Evolutionary conservation across 2,888 invertebrate species (phyloP).

Genomic region (Ophion ventricosus): DNA sequence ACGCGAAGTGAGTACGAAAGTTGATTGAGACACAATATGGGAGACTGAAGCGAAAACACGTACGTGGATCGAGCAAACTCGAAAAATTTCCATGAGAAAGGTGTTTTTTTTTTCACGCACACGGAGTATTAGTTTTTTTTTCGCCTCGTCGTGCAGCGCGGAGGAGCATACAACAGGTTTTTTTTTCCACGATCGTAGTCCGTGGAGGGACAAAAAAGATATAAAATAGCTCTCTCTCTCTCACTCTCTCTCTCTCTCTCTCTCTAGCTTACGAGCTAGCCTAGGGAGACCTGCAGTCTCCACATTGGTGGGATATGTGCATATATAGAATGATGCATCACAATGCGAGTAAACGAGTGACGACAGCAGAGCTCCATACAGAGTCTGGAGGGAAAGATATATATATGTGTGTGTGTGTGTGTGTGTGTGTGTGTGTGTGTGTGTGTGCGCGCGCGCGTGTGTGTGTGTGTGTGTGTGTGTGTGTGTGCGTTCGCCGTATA

Average conservation of each 20-base stretch:
- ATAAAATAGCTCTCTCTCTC: neutral
- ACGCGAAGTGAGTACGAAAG: too few relatives aligned
- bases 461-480: neutral
- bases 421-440: neutral
- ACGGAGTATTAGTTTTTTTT: neutral
- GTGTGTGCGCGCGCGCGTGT: neutral
- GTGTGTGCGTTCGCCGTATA: neutral
- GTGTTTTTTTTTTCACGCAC: too few relatives aligned
- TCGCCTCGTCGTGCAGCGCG: neutral
- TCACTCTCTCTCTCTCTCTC: too few relatives aligned
- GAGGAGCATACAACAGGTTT: too few relatives aligned
- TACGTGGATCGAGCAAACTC: neutral
- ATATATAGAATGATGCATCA: slow-evolving; percentile 32
- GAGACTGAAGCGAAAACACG: too few relatives aligned
- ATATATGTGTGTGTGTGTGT: neutral
- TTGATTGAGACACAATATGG: too few relatives aligned
- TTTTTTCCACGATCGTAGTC: neutral
- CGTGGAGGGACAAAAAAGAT: neutral
- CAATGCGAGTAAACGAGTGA: slow-evolving; percentile 61
- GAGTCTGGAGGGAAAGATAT: neutral
- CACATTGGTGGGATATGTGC: neutral
- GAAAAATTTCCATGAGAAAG: neutral
- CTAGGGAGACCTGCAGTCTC: slow-evolving; percentile 27
- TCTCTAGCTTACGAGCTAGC: neutral
- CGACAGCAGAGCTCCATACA: slow-evolving; percentile 5